Evolutionary conservation across 2,888 invertebrate genomes (phyloP), one percentile per base, ranked within the genome.

Genomic region (Phortica okadai): DNA sequence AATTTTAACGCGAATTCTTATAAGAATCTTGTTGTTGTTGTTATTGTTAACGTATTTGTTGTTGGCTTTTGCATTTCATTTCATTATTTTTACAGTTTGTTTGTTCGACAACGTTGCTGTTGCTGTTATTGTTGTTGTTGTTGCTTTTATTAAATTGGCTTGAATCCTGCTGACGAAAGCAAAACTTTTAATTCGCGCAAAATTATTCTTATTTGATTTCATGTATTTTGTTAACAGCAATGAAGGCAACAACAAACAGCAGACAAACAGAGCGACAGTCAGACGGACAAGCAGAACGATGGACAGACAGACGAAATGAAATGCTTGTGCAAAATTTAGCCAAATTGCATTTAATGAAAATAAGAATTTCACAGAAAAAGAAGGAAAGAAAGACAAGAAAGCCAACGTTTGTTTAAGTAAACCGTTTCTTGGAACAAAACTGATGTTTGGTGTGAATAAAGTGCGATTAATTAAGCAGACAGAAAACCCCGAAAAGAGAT

Each of bases 31-130:
- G 45, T 59, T 75, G 59, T 59, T 75, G 59, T 41, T 50, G 64
- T 62, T 72, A 54, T 62, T 72, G 70, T 69, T 74, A 14, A 14
- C 67, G 33, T 77, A 76, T 79, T 83, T 80, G 82, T 82, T 87
- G 81, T 79, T 87, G 87, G 84, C 87, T 86, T 83, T 86, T 72
- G 70, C 33, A n/a, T 72, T 70, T 72, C 56, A 72, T 72, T 72
- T 54, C 70, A 54, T 72, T 72, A 56, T 54, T 54, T 72, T 56
- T 56, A 44, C 54, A 25, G 70, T 72, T 72, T 56, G 70, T 21
- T 72, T 56, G n/a, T 56, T 67, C 67, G 42, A 8, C 67, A 21
- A 11, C 16, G 56, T 41, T 41, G 72, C 3, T 54, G 16, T 69
- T 67, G 67, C 45, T 73, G 45, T 73, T 42, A 10, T 21, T 50